Evolutionary conservation across 2,113 vertebrate genomes (phyloP).

Genomic region (Collichthys lucidus): DNA sequence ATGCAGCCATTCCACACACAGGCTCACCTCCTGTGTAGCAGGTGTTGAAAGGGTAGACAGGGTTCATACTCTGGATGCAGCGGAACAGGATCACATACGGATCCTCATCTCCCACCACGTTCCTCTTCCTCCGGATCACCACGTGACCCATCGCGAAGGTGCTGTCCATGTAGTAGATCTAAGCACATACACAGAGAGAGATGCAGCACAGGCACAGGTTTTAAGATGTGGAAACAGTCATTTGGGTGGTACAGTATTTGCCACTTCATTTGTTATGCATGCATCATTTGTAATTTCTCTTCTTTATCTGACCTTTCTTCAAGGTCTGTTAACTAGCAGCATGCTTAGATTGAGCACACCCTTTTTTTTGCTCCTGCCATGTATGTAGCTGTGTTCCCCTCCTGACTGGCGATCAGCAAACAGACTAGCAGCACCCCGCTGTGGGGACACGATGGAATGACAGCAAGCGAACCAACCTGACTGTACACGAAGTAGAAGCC

Average conservation of each 20-base stretch:
- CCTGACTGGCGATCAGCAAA: neutral
- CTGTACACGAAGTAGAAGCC: conserved; percentile 97
- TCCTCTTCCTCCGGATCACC: conserved; percentile 91
- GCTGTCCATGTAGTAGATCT: conserved; percentile 93
- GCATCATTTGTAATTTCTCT: conserved; percentile 26
- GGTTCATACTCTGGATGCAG: conserved; percentile 95
- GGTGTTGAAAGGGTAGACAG: conserved; percentile 89
- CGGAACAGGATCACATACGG: conserved; percentile 90
- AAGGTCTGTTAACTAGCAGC: conserved; percentile 45
- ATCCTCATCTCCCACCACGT: conserved; percentile 90
- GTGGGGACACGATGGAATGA: conserved; percentile 34
- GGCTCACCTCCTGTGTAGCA: conserved; percentile 95
- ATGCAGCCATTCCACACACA: neutral
- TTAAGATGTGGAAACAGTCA: neutral
- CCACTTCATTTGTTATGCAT: neutral
- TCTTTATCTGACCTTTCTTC: conserved; percentile 44
- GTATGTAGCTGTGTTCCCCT: neutral
- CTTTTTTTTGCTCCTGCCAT: neutral
- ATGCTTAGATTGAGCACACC: conserved; percentile 18
- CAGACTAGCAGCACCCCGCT: conserved; percentile 43
- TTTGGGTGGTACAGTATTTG: neutral
- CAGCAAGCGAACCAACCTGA: conserved; percentile 84
- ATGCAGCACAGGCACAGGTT: neutral
- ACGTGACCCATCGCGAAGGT: conserved; percentile 94
- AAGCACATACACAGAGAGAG: conserved; percentile 11